phyloP scores from a whole-genome alignment of 2,113 vertebrate genomes.

The Aegotheles bennettii region DNA sequence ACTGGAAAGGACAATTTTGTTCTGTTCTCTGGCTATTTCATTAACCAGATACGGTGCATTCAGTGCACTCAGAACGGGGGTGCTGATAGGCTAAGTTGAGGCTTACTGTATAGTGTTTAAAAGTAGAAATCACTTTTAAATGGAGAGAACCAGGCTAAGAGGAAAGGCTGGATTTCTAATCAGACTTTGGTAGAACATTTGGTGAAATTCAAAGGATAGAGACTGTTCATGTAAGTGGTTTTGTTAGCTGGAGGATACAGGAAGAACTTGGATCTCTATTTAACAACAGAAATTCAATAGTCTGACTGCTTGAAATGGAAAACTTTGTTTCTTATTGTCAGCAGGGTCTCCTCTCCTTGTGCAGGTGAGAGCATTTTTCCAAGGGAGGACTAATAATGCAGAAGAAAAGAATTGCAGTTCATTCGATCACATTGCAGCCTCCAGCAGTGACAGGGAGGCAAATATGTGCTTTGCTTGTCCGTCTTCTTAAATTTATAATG shows the following conservation, averaged over 20 bases:
- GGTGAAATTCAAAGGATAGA: not conserved
- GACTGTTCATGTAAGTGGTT: not conserved
- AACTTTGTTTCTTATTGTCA: not conserved
- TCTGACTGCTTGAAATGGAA: not conserved
- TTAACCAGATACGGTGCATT: not conserved
- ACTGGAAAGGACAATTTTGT: not conserved
- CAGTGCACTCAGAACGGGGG: not conserved
- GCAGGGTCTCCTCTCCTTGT: not conserved
- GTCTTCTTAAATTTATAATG: not conserved
- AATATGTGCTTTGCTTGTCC: not conserved
- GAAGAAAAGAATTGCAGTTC: not conserved
- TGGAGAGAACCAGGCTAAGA: not conserved
- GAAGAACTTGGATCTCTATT: not conserved
- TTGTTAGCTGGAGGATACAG: not conserved
- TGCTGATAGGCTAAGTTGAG: not conserved
- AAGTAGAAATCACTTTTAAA: not conserved
- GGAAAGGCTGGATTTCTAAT: not conserved
- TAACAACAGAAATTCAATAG: not conserved
- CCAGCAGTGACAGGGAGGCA: not conserved
- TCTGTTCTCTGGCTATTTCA: not conserved
- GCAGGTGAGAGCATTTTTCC: conserved; percentile 21
- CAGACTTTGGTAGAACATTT: not conserved
- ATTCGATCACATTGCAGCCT: not conserved
- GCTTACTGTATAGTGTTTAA: not conserved
- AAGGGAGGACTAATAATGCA: conserved; percentile 1